phyloP scores from a whole-genome alignment of 2,888 invertebrate genomes.

The Cordilura impudica region DNA sequence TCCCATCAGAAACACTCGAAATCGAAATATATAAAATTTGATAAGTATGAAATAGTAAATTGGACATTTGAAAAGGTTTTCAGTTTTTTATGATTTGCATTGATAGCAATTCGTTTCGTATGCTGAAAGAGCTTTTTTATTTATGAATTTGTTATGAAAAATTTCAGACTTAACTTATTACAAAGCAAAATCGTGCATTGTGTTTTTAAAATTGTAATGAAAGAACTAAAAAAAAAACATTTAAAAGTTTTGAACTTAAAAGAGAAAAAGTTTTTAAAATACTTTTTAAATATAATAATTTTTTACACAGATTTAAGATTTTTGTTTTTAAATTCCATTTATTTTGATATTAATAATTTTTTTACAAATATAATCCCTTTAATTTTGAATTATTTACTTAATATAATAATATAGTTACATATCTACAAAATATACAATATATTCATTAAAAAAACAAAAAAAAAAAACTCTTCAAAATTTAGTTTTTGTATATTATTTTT shows the following conservation, averaged over 20 bases:
- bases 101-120: too few species aligned
- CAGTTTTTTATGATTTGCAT: too few species aligned
- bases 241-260: background rate
- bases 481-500: conserved; percentile 38
- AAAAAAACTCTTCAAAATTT: conserved; percentile 49
- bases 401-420: conserved; percentile 38
- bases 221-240: background rate
- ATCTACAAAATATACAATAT: conserved; percentile 33
- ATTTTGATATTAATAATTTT: conserved; percentile 35
- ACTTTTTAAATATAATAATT: background rate
- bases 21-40: too few species aligned
- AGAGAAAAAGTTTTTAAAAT: background rate
- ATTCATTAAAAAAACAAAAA: conserved; percentile 38
- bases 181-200: background rate
- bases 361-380: conserved; percentile 21
- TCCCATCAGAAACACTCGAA: too few species aligned
- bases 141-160: too few species aligned
- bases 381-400: conserved; percentile 43
- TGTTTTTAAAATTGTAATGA: background rate
- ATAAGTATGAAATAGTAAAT: too few species aligned
- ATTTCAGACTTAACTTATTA: background rate
- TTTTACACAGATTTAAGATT: conserved; percentile 1
- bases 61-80: too few species aligned
- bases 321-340: conserved; percentile 22
- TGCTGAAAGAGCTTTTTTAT: too few species aligned